These are phyloP conservation scores for Choristoneura fumiferana DNA, from an alignment of 1,140 invertebrate genomes.

Conservation along the genomic window DNA sequence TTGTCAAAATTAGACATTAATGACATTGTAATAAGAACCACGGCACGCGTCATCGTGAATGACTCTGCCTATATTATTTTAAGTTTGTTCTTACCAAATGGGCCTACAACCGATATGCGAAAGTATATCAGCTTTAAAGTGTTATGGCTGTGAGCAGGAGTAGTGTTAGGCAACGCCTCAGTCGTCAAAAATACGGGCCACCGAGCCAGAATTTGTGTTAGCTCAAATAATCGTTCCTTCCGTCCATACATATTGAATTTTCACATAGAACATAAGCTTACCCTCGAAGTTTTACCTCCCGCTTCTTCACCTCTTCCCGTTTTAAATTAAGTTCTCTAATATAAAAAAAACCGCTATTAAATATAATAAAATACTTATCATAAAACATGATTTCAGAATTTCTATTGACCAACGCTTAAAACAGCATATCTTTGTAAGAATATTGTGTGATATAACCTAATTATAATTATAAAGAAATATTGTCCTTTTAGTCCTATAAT, in stretches of 20 bases:
- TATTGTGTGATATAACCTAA: slow-evolving; percentile 74
- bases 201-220: slow-evolving; percentile 54
- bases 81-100: background rate
- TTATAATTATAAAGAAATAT: slow-evolving; percentile 48
- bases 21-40: no score
- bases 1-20: no score
- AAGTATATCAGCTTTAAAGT: slow-evolving; percentile 34
- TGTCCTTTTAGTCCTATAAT: slow-evolving; percentile 62
- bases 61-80: no score
- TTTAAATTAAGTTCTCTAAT: background rate
- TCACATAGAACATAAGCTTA: slow-evolving; percentile 58
- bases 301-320: slow-evolving; percentile 21
- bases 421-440: slow-evolving; percentile 72
- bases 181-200: slow-evolving; percentile 21
- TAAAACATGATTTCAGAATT: slow-evolving; percentile 44
- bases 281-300: slow-evolving; percentile 33
- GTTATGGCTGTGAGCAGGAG: slow-evolving; percentile 33
- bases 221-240: slow-evolving; percentile 68
- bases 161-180: slow-evolving; percentile 36
- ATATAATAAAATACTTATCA: slow-evolving; percentile 19
- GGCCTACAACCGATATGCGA: slow-evolving; percentile 30
- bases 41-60: no score
- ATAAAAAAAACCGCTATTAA: background rate
- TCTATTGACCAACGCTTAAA: slow-evolving; percentile 71
- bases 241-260: slow-evolving; percentile 63